These are phyloP conservation scores for Bombus vancouverensis DNA, from an alignment of 1,140 invertebrate species.

Conservation along the genomic window DNA sequence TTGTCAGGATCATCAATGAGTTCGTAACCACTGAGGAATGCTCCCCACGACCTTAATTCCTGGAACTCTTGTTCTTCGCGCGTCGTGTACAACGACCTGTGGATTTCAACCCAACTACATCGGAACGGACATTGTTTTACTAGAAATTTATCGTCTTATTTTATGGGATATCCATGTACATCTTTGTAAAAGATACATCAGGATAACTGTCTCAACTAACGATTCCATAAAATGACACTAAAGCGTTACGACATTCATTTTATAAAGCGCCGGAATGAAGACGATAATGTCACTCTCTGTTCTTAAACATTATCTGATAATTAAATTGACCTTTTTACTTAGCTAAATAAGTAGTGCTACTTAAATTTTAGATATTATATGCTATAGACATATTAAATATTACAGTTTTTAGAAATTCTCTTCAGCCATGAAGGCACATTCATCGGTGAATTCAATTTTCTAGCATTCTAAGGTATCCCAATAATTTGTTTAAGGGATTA, in stretches of 20 bases:
- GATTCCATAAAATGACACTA: neutral
- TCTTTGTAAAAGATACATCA: neutral
- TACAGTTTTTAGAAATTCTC: no score
- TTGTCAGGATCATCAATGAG: constrained; percentile 57
- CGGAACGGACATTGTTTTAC: constrained; percentile 39
- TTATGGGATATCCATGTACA: neutral
- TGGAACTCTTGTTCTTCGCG: constrained; percentile 31
- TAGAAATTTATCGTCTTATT: constrained; percentile 39
- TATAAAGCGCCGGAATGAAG: neutral
- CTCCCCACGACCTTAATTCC: constrained; percentile 43
- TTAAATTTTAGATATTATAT: no score
- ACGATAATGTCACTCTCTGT: neutral
- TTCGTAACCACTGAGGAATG: constrained; percentile 39
- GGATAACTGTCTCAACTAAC: neutral
- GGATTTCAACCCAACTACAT: constrained; percentile 40
- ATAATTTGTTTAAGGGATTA: no score
- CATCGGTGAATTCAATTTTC: no score
- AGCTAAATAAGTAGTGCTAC: no score
- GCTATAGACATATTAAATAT: no score
- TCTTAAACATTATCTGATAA: neutral
- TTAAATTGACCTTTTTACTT: neutral
- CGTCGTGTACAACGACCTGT: constrained; percentile 51
- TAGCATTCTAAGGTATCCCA: no score
- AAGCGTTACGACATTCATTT: neutral
- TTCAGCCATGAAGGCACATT: no score